Base-by-base conservation (phyloP, 2,113 vertebrate genomes). In the Lethenteron reissneri region DNA sequence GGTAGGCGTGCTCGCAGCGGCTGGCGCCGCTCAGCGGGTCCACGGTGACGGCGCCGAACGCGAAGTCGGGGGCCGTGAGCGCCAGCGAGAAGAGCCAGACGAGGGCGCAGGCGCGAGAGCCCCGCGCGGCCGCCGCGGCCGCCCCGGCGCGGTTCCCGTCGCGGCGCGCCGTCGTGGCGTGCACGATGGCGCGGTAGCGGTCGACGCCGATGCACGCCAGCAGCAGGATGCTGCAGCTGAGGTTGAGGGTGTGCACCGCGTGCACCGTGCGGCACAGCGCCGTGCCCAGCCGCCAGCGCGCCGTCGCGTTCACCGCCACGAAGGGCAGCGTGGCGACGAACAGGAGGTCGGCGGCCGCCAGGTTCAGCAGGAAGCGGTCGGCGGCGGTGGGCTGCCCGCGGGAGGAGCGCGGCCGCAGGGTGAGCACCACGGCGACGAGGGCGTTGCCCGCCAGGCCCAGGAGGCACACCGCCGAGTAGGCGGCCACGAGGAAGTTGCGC, bases 211-310 rank as follows among this genome's bases (percentile, higher is more conserved):
- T 84, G 2, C 81, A 83, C 7, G 78, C 78, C 72, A 84, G 75
- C 60, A 84, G 82, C 71, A 84, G 76, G 71, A 83, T 80, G 76
- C 83, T 82, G 77, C 80, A 81, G 78, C 83, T 83, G 79, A 83
- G 83, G 76, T 81, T 84, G 3, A 79, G 72, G 2, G 82, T 79
- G 1, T 74, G 57, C 12, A 79, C 9, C 2, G 83, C 69, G 73
- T 56, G 79, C 72, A 80, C 64, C 17, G 81, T 2, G 70, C 80
- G 81, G 74, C 82, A 83, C 72, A 79, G 17, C 57, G 76, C 73
- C 72, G 78, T 72, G 3, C 80, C 79, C 57, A 84, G 83, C 56
- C 82, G 8, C 82, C 83, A 84, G 1, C 79, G 81, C 3, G 17
- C 12, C 12, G 75, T 3, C 2, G 73, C 0, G 0, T 59, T 56